Percentiles rank a stretch among this genome's conserved stretches.
phyloP scores from a whole-genome alignment of 2,797 vertebrate species.

The Sebastes trivittatus region DNA sequence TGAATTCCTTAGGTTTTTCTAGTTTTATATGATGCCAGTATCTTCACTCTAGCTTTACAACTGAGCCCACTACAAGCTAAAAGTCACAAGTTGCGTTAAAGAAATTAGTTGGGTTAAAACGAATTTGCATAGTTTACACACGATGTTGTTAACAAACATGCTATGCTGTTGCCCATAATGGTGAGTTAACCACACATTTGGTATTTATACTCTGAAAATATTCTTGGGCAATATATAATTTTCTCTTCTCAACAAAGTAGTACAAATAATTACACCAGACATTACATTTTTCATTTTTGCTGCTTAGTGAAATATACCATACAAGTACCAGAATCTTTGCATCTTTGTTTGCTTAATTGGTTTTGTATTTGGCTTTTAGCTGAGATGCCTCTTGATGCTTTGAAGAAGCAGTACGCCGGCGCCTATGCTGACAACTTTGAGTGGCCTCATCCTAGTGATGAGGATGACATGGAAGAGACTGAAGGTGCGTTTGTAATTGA shows the following conservation, averaged over 20 bases:
- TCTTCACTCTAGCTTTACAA: no score
- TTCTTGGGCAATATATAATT: background rate
- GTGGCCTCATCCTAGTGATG: conserved; percentile 90
- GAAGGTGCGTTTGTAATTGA: conserved; percentile 63
- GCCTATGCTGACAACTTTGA: conserved; percentile 91
- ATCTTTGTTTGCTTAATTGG: background rate
- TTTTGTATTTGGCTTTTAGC: conserved; percentile 77
- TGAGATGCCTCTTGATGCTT: conserved; percentile 90
- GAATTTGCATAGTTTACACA: no score
- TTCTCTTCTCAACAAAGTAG: background rate
- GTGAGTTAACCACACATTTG: background rate
- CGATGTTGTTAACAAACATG: background rate
- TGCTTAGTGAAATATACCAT: background rate
- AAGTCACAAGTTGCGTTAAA: no score
- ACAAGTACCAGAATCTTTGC: background rate
- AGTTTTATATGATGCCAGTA: no score
- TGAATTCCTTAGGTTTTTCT: no score
- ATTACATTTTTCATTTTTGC: background rate
- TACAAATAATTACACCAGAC: background rate
- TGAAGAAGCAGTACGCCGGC: conserved; percentile 93
- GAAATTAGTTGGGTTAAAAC: rapidly evolving
- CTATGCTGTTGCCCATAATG: background rate
- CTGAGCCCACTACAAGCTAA: no score
- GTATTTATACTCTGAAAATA: background rate
- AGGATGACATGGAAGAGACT: conserved; percentile 80